phyloP scores from a whole-genome alignment of 2,888 invertebrate species.

The Zele albiditarsus region DNA sequence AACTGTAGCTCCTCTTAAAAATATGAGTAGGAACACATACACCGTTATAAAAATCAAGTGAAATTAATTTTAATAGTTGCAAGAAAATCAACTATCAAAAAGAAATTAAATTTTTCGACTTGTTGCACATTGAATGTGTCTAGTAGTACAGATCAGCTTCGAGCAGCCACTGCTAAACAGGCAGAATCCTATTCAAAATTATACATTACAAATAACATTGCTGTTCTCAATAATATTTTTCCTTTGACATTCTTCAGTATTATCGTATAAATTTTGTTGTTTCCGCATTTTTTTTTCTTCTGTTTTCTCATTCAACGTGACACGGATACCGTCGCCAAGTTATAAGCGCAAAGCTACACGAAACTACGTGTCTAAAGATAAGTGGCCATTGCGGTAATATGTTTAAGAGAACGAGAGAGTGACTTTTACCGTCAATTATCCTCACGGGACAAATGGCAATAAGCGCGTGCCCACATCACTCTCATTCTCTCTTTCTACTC shows the following conservation, averaged over 20 bases:
- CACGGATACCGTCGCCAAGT: conserved; percentile 42
- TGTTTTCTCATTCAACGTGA: conserved; percentile 35
- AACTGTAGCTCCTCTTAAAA: background rate
- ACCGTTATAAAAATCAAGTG: too few species aligned
- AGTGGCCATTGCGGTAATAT: conserved; percentile 28
- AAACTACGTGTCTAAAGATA: conserved; percentile 28
- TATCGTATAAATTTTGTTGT: background rate
- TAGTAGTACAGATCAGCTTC: conserved; percentile 2
- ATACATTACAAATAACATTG: background rate
- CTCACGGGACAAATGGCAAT: conserved; percentile 41
- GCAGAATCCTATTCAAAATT: background rate
- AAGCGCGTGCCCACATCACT: conserved; percentile 33
- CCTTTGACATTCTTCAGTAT: background rate
- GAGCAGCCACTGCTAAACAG: background rate
- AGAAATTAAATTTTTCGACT: background rate
- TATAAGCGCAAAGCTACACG: background rate
- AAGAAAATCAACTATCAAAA: background rate
- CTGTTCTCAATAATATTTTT: background rate
- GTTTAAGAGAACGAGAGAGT: conserved; percentile 28
- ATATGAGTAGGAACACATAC: too few species aligned
- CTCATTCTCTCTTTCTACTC: background rate
- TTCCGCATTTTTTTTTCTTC: background rate
- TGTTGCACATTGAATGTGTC: background rate
- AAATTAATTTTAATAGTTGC: background rate
- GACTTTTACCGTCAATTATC: conserved; percentile 49